Conservation (phyloP, 2,888 invertebrate species). For the Melipona beecheii region DNA sequence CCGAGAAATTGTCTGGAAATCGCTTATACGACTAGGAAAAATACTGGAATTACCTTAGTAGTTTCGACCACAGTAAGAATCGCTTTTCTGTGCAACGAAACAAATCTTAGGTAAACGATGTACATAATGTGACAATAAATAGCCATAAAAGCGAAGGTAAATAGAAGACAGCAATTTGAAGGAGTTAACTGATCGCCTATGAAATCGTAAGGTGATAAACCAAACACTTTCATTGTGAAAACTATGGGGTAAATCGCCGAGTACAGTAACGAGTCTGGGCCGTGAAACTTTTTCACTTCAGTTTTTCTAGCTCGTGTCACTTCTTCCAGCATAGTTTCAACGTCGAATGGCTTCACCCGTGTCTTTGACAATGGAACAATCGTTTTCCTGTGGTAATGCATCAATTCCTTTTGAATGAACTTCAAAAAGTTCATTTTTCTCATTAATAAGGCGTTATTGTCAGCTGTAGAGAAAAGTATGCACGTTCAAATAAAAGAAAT, state of each 20-base stretch:
- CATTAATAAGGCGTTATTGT: background rate
- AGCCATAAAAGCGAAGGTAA: constrained; percentile 52
- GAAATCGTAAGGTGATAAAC: constrained; percentile 79
- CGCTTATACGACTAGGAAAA: background rate
- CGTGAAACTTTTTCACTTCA: constrained; percentile 54
- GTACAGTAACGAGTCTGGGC: constrained; percentile 76
- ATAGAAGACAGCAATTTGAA: constrained; percentile 65
- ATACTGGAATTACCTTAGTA: constrained; percentile 70
- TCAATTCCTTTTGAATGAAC: background rate
- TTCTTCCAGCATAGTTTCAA: constrained; percentile 42
- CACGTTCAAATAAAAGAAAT: background rate
- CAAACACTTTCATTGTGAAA: constrained; percentile 75
- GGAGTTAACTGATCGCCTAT: constrained; percentile 70
- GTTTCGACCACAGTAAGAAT: constrained; percentile 72
- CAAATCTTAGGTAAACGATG: constrained; percentile 46
- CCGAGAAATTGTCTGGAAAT: background rate
- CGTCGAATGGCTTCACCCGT: constrained; percentile 39
- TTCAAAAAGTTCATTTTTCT: constrained; percentile 16
- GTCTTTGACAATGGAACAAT: background rate
- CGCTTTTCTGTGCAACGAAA: background rate
- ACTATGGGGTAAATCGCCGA: constrained; percentile 75
- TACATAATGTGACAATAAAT: constrained; percentile 67
- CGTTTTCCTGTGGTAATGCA: background rate
- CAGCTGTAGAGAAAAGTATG: background rate
- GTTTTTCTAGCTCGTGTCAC: constrained; percentile 13